Evolutionary conservation across 2,113 vertebrate genomes (phyloP).

Genomic region (Taurulus bubalis): DNA sequence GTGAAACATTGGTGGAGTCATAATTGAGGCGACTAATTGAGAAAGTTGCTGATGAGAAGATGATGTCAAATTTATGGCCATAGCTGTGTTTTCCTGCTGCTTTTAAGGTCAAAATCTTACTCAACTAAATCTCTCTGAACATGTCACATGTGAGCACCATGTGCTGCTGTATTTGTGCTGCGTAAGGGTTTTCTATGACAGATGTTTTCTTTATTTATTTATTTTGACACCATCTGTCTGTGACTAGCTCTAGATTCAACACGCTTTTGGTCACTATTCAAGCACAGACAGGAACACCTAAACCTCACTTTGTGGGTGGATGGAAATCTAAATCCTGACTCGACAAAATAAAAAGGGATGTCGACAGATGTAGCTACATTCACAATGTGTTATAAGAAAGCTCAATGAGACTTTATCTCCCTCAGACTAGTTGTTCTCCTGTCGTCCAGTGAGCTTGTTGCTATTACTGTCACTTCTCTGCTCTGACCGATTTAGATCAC

Average conservation of each 20-base stretch:
- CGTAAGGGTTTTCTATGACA: slow-evolving; percentile 21
- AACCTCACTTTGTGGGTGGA: not conserved
- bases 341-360: not conserved
- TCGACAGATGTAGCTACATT: not conserved
- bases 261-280: not conserved
- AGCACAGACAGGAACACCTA: not conserved
- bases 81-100: not conserved
- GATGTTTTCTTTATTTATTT: slow-evolving; percentile 10
- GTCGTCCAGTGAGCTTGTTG: slow-evolving; percentile 19
- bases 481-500: slow-evolving; percentile 61
- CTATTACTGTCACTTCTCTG: slow-evolving; percentile 42
- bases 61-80: not conserved
- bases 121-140: slow-evolving; percentile 28
- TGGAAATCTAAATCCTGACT: not conserved
- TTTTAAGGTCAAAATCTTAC: slow-evolving; percentile 23
- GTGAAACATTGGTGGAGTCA: not conserved
- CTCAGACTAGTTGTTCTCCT: not conserved
- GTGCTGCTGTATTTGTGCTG: slow-evolving; percentile 34
- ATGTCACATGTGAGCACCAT: slow-evolving; percentile 15
- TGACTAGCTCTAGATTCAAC: not conserved
- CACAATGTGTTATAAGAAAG: not conserved
- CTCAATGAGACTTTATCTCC: slow-evolving; percentile 26
- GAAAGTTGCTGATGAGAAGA: not conserved
- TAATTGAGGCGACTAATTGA: not conserved
- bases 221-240: slow-evolving; percentile 12